phyloP scores from a whole-genome alignment of 2,888 invertebrate genomes.

The Miltochrista miniata region DNA sequence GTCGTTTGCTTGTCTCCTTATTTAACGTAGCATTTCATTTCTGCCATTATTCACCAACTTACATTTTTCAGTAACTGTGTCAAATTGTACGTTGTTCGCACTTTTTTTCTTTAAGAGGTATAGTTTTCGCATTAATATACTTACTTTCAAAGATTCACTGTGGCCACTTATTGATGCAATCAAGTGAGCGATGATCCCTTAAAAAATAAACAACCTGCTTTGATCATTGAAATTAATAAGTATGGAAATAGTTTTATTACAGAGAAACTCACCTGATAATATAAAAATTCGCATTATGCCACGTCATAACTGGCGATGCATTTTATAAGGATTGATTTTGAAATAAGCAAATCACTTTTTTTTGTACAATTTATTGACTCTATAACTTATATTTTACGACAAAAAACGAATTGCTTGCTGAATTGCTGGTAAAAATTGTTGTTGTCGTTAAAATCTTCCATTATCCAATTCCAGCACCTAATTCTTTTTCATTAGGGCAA shows the following conservation, averaged over 20 bases:
- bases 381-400: conserved; percentile 11
- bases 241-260: background rate
- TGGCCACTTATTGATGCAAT: conserved; percentile 53
- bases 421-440: background rate
- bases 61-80: no score
- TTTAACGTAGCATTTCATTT: no score
- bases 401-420: no score
- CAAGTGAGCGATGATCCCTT: conserved; percentile 50
- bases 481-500: conserved; percentile 65
- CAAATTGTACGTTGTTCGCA: no score
- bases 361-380: conserved; percentile 10
- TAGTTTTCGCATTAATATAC: conserved; percentile 19
- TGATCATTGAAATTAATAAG: background rate
- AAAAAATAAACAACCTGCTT: conserved; percentile 24
- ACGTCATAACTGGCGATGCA: conserved; percentile 44
- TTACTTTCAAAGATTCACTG: conserved; percentile 71
- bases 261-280: conserved; percentile 50
- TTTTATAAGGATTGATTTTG: conserved; percentile 9
- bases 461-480: conserved; percentile 50
- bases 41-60: no score
- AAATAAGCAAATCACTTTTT: conserved; percentile 17
- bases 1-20: no score
- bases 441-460: background rate
- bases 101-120: no score
- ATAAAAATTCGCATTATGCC: conserved; percentile 49